These are phyloP conservation scores for Troides helena DNA, from an alignment of 2,888 invertebrate genomes.

Conservation along the genomic window DNA sequence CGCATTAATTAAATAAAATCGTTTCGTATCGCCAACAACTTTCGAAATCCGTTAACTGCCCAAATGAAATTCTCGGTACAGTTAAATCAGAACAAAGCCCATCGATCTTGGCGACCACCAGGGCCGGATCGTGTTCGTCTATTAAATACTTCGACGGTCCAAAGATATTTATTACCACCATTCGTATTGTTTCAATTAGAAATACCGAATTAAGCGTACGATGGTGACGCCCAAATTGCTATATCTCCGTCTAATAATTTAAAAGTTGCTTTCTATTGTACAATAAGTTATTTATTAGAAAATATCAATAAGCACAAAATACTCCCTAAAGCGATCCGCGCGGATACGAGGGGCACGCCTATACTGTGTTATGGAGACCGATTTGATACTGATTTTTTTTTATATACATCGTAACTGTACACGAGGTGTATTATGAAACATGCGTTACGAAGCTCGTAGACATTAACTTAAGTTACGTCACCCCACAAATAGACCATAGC, in stretches of 20 bases:
- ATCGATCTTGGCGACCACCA: slow-evolving; percentile 67
- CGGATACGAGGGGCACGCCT: slow-evolving; percentile 56
- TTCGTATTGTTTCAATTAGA: slow-evolving; percentile 76
- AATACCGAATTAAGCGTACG: slow-evolving; percentile 68
- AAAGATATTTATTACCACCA: slow-evolving; percentile 60
- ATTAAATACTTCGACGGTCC: slow-evolving; percentile 57
- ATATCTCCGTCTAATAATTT: slow-evolving; percentile 57
- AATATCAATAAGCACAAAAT: slow-evolving; percentile 61
- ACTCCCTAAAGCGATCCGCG: slow-evolving; percentile 57
- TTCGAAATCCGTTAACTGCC: slow-evolving; percentile 16
- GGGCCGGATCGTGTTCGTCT: slow-evolving; percentile 52
- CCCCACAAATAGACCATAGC: neutral
- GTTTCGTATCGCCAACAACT: slow-evolving; percentile 9
- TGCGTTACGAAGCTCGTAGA: slow-evolving; percentile 5
- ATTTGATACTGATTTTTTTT: slow-evolving; percentile 46
- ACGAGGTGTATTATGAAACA: slow-evolving; percentile 36
- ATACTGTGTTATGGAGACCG: slow-evolving; percentile 58
- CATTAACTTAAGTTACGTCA: neutral
- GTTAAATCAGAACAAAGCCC: slow-evolving; percentile 48
- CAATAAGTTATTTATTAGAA: slow-evolving; percentile 60
- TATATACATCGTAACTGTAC: slow-evolving; percentile 38
- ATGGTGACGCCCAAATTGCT: slow-evolving; percentile 72
- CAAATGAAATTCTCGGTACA: slow-evolving; percentile 31
- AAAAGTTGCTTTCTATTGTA: slow-evolving; percentile 62
- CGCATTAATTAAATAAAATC: neutral